Evolutionary conservation across 2,113 vertebrate genomes (phyloP).

Genomic region (Antennarius striatus): DNA sequence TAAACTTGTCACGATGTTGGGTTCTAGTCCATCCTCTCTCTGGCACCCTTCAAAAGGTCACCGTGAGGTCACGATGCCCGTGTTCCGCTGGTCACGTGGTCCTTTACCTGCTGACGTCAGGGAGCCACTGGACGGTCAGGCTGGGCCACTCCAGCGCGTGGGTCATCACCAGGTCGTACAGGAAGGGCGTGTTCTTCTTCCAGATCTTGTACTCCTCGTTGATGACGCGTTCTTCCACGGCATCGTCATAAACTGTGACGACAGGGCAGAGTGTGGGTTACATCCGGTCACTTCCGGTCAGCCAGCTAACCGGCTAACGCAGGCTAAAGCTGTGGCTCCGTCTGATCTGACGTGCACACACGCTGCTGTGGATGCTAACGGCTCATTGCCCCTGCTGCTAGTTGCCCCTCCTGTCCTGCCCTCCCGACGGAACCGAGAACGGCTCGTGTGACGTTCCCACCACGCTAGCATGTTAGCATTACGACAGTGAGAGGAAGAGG

Average conservation of each 20-base stretch:
- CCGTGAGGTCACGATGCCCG: background rate
- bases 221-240: slow-evolving; percentile 91
- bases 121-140: slow-evolving; percentile 93
- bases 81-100: background rate
- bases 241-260: slow-evolving; percentile 87
- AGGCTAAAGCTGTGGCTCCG: too few relatives aligned
- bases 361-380: too few relatives aligned
- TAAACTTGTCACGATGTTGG: too few relatives aligned
- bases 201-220: slow-evolving; percentile 95
- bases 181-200: slow-evolving; percentile 94
- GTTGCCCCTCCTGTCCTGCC: too few relatives aligned
- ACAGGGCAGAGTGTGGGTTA: background rate
- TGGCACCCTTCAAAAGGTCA: too few relatives aligned
- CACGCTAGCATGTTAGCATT: slow-evolving; percentile 1
- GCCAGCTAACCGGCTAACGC: too few relatives aligned
- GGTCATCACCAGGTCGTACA: slow-evolving; percentile 93
- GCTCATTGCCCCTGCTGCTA: too few relatives aligned
- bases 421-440: too few relatives aligned
- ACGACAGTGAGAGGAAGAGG: slow-evolving; percentile 6
- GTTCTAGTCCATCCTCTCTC: too few relatives aligned
- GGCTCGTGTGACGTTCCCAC: too few relatives aligned
- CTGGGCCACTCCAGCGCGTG: slow-evolving; percentile 94
- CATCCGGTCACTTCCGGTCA: background rate
- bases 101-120: slow-evolving; percentile 88
- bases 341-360: slow-evolving; percentile 27